Evolutionary conservation across 2,888 invertebrate species (phyloP), one percentile per base, ranked within the genome.

Genomic region (Merodon equestris): DNA sequence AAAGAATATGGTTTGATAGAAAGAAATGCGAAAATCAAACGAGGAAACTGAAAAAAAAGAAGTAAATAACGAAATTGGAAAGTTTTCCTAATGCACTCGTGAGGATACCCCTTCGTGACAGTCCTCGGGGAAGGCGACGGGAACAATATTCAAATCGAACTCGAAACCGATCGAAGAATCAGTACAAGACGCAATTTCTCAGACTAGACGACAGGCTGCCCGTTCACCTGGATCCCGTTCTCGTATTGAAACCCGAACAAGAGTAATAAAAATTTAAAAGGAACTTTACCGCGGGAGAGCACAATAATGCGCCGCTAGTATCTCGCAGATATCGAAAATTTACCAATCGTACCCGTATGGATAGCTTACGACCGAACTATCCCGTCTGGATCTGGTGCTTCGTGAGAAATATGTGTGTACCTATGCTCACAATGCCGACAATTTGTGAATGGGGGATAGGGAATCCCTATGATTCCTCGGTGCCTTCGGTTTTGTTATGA

Each of bases 391-490:
- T 47, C 18, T 54, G n/a, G 14, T 44, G 19, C 36, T 40, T 40
- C 9, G 34, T 64, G 57, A 19, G n/a, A n/a, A n/a, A n/a, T 58
- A 15, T 38, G 15, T 47, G 47, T 63, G 47, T 72, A 45, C n/a
- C n/a, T n/a, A n/a, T 68, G 58, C 57, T 18, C 50, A 17, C 38
- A 45, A 61, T 72, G 67, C 63, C 73, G 60, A 79, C 27, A 27
- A 27, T 36, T 79, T 79, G 79, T 79, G 79, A 79, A 79, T 79
- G 79, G 64, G 74, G 74, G 79, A 79, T 79, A 79, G 79, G 79
- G 79, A 79, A 79, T 79, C 74, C 74, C 79, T 74, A 68, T 74
- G 79, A 79, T 58, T 79, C 74, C 74, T 79, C 60, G 45, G 45
- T 79, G 73, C 58, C 68, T 68, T 27, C 7, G 27, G 3, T 27